phyloP scores from a whole-genome alignment of 2,888 invertebrate species.

The Caenorhabditis sp. region DNA sequence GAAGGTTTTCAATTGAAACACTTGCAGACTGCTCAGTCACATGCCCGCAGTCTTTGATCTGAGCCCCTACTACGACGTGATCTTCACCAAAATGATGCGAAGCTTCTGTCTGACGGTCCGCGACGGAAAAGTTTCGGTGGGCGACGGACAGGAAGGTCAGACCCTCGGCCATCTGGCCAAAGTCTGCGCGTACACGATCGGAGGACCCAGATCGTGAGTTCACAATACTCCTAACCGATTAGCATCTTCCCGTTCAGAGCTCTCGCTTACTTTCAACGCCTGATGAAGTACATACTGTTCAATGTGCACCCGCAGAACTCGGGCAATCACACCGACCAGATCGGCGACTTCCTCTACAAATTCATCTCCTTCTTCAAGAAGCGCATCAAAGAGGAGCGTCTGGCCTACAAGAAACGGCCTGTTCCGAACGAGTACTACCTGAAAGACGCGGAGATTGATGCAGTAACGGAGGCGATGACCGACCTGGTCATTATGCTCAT shows the following conservation, averaged over 20 bases:
- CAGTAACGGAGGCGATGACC: slow-evolving; percentile 7
- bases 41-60: slow-evolving; percentile 51
- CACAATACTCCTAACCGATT: too few relatives aligned
- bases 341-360: slow-evolving; percentile 13
- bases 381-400: slow-evolving; percentile 47
- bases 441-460: slow-evolving; percentile 56
- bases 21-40: slow-evolving; percentile 1
- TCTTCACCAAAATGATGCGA: slow-evolving; percentile 61
- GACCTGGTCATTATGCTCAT: slow-evolving; percentile 32
- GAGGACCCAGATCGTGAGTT: slow-evolving; percentile 46
- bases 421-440: slow-evolving; percentile 54
- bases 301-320: slow-evolving; percentile 59
- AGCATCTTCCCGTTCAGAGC: slow-evolving; percentile 51
- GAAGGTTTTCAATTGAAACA: background rate
- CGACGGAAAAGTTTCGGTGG: slow-evolving; percentile 52
- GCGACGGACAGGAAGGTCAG: slow-evolving; percentile 28
- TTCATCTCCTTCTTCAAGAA: slow-evolving; percentile 13
- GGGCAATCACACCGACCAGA: slow-evolving; percentile 53
- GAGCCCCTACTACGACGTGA: slow-evolving; percentile 49
- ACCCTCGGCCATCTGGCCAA: slow-evolving; percentile 12
- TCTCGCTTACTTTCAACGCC: slow-evolving; percentile 53
- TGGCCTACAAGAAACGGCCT: slow-evolving; percentile 31
- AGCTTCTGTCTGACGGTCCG: slow-evolving; percentile 56
- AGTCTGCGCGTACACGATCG: slow-evolving; percentile 31
- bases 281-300: slow-evolving; percentile 58